phyloP scores from a whole-genome alignment of 1,140 invertebrate species.

The Antheraea mylitta region DNA sequence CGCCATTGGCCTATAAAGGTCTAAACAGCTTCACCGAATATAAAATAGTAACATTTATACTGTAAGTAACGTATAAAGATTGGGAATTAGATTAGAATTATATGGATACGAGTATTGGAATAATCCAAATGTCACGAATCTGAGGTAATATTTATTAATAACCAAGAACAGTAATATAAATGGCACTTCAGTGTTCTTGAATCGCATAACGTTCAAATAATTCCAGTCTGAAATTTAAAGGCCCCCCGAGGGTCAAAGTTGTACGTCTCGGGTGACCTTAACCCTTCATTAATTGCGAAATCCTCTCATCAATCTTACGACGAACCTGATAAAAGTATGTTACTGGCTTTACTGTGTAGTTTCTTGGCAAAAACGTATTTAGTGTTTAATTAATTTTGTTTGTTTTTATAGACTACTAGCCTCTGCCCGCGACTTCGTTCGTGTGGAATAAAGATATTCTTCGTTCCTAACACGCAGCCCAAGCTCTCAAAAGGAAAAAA shows the following conservation, averaged over 20 bases:
- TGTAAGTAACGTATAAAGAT: too few species aligned
- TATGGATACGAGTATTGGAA: too few species aligned
- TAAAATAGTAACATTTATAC: too few species aligned
- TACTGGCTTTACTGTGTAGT: neutral
- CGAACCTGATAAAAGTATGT: conserved; percentile 2
- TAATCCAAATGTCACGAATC: neutral
- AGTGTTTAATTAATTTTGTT: too few species aligned
- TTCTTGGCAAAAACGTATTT: neutral
- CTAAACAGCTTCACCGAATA: too few species aligned
- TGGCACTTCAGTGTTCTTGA: neutral
- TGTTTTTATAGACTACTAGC: neutral
- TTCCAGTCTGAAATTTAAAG: neutral
- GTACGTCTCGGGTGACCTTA: conserved; percentile 4
- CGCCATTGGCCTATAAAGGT: too few species aligned
- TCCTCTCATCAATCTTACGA: conserved; percentile 6
- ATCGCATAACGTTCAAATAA: neutral
- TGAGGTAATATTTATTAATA: neutral
- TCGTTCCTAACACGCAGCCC: too few species aligned
- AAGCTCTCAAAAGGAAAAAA: too few species aligned
- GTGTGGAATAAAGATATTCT: too few species aligned
- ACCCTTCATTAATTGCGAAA: conserved; percentile 5
- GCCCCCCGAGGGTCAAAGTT: neutral
- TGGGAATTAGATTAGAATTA: too few species aligned
- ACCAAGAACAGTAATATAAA: neutral
- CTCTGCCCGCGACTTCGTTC: too few species aligned